Evolutionary conservation across 30 jellyfish, hydroid and myxozoan genomes (phyloP), one percentile per base, ranked within the genome.

Genomic region (Aurelia sp.): DNA sequence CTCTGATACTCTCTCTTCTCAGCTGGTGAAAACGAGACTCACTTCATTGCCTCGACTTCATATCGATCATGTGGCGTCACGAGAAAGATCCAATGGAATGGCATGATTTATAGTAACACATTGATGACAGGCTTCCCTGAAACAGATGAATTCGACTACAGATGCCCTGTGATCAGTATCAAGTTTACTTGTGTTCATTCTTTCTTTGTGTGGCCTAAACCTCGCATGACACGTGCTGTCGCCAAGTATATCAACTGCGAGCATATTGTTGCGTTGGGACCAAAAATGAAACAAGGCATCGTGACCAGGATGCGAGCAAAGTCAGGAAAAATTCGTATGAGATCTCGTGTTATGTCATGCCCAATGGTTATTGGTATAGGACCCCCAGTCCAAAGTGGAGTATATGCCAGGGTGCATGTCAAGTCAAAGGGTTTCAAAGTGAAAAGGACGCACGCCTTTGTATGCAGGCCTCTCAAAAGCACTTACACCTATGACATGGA

Each of bases 341-440:
- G 74, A n/a, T 70, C 85, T 3, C 97, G 92, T 20, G 84, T 72
- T 30, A 51, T 40, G 74, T 18, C 84, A 16, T 91, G 98, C 68
- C 98, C 98, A 0, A 67, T 88, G 88, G 41, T 79, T 31, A 66
- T 91, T 10, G 98, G 98, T 4, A 47, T 91, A 19, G 98, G 96
- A 17, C 92, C 88, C 12, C 93, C 83, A 31, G 53, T 80, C 27
- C 24, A 69, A 61, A 50, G 52, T 13, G 93, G 96, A 11, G 83
- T 79, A 21, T 76, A 78, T 40, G 92, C 94, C n/a, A 70, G 86
- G 44, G 75, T 41, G 16, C 76, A 63, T 18, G 84, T 75, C 51
- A 82, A 38, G 18, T 73, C 94, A 22, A 69, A 61, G 47, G 92
- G 87, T 8, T 40, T 91, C 63, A 53, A 19, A 31, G 78, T 75